phyloP scores from a whole-genome alignment of 2,888 invertebrate genomes.

The Mesorhabditis sp. region DNA sequence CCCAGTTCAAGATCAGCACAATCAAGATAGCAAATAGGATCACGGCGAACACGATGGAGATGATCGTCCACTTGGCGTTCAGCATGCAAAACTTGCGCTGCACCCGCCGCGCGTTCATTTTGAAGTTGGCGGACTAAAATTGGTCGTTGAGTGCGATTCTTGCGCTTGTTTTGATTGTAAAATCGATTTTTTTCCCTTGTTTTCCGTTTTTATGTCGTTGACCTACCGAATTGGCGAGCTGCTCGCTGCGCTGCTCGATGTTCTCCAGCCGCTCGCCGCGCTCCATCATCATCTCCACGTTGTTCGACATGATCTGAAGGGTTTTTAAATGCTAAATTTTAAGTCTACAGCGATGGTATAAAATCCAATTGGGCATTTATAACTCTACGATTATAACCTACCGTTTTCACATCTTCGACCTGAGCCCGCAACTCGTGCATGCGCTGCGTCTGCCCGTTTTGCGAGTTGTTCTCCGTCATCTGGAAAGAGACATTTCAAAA shows the following conservation, averaged over 20 bases:
- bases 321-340: no score
- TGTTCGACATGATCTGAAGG: slow-evolving; percentile 52
- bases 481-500: slow-evolving; percentile 9
- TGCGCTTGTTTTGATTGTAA: not conserved
- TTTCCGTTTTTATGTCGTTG: not conserved
- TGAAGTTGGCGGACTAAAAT: slow-evolving; percentile 42
- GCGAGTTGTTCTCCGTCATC: slow-evolving; percentile 17
- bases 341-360: no score
- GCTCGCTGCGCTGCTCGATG: slow-evolving; percentile 40
- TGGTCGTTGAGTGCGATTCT: not conserved
- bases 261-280: slow-evolving; percentile 54
- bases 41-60: slow-evolving; percentile 27
- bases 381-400: slow-evolving; percentile 13
- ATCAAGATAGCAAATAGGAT: slow-evolving; percentile 22
- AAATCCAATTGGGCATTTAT: not conserved
- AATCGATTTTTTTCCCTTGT: not conserved
- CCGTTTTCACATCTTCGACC: slow-evolving; percentile 37
- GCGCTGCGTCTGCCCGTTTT: slow-evolving; percentile 16
- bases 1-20: slow-evolving; percentile 22
- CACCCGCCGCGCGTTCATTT: slow-evolving; percentile 49
- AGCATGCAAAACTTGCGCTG: slow-evolving; percentile 50
- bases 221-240: slow-evolving; percentile 39
- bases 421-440: slow-evolving; percentile 25
- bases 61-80: slow-evolving; percentile 54
- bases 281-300: slow-evolving; percentile 51